Percentiles rank a stretch among this genome's conserved stretches.
Evolutionary conservation across 2,113 vertebrate genomes (phyloP).

Genomic region (Hippolais icterina): DNA sequence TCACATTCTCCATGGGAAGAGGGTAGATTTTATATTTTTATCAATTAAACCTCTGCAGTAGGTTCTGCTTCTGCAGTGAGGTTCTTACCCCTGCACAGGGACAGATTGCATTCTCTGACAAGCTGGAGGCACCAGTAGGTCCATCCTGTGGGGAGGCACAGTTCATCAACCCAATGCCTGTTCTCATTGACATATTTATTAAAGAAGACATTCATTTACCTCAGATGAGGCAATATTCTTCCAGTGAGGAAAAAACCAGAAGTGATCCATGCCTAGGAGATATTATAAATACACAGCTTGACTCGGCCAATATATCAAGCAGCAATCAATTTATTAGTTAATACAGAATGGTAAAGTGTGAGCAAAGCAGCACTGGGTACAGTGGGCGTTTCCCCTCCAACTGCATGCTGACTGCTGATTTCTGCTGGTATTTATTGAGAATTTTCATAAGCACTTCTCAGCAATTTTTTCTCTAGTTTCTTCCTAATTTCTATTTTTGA

Average conservation of each 20-base stretch:
- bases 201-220: background rate
- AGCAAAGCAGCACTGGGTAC: too few species aligned
- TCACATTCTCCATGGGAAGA: background rate
- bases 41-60: background rate
- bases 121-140: background rate
- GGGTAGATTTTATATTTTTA: background rate
- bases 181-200: background rate
- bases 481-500: too few species aligned
- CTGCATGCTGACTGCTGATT: too few species aligned
- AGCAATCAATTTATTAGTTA: too few species aligned
- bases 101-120: background rate
- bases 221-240: background rate
- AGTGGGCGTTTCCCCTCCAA: too few species aligned
- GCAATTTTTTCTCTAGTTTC: too few species aligned
- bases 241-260: background rate
- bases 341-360: too few species aligned
- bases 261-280: background rate
- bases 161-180: background rate
- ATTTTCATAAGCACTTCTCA: too few species aligned
- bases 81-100: background rate
- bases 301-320: too few species aligned
- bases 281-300: too few species aligned
- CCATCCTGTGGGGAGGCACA: background rate
- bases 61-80: background rate
- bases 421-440: too few species aligned